These are phyloP conservation scores for Tokudaia tokunoshimensis DNA, from an alignment of 2,797 vertebrate genomes.

Conservation along the genomic window DNA sequence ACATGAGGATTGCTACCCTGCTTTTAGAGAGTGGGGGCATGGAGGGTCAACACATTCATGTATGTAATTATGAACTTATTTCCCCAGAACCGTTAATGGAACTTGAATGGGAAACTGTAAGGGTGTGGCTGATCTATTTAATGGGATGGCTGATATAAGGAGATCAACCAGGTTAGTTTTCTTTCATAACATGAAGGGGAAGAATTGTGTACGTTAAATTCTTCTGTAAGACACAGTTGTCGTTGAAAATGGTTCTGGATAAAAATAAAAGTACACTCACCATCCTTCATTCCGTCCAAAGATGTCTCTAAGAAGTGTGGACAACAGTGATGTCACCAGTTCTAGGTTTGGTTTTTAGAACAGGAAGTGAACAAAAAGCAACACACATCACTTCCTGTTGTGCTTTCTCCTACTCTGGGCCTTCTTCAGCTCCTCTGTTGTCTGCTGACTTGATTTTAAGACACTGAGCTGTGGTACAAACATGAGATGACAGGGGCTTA, in stretches of 20 bases:
- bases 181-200: neutral
- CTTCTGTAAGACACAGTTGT: neutral
- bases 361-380: neutral
- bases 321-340: neutral
- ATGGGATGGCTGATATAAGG: neutral
- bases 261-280: neutral
- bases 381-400: neutral
- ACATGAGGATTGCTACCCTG: neutral
- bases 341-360: neutral
- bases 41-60: neutral
- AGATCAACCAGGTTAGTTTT: neutral
- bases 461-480: neutral
- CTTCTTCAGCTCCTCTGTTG: neutral
- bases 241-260: neutral
- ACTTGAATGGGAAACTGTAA: neutral
- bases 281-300: neutral
- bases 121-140: neutral
- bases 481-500: neutral
- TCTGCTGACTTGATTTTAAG: neutral
- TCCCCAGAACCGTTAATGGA: neutral
- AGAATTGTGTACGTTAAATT: neutral
- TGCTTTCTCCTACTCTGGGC: neutral
- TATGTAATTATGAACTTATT: neutral
- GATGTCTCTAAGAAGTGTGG: neutral
- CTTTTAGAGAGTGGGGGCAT: neutral